A percentile compares a stretch with the other conserved stretches of the same genome.
Evolutionary conservation across 2,888 invertebrate genomes (phyloP).

Genomic region (Trilocha varians): DNA sequence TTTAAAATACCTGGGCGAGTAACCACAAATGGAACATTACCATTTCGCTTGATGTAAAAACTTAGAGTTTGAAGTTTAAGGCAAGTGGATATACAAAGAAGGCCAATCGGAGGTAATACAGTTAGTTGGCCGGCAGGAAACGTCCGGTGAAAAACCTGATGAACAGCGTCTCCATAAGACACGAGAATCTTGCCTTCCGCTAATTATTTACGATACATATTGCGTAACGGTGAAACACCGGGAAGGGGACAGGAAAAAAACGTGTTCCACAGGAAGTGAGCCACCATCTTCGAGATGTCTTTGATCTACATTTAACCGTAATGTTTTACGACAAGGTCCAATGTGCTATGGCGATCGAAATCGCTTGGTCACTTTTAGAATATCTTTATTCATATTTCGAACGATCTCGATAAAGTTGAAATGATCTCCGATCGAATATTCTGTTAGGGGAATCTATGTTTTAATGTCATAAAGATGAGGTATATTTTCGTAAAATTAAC

Average conservation of each 20-base stretch:
- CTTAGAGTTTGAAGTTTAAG: neutral
- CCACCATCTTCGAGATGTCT: constrained; percentile 33
- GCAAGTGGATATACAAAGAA: neutral
- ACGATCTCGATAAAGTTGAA: constrained; percentile 61
- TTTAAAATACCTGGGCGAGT: neutral
- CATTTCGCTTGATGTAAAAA: neutral
- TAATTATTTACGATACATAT: constrained; percentile 74
- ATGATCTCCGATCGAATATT: constrained; percentile 47
- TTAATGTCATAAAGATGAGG: constrained; percentile 30
- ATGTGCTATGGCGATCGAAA: constrained; percentile 25
- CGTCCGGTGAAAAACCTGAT: constrained; percentile 59
- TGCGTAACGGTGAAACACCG: constrained; percentile 73
- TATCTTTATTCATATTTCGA: constrained; percentile 70
- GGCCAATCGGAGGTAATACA: constrained; percentile 19
- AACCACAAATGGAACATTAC: neutral
- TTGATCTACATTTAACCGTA: constrained; percentile 36
- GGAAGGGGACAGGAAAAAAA: constrained; percentile 68
- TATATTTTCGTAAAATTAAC: constrained; percentile 18
- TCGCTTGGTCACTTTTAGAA: constrained; percentile 58
- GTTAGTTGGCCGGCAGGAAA: constrained; percentile 54
- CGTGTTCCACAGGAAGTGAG: constrained; percentile 63
- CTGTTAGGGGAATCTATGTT: constrained; percentile 31
- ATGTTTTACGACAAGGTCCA: constrained; percentile 31
- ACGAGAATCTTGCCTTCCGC: constrained; percentile 71
- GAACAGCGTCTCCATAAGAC: constrained; percentile 67